Evolutionary conservation across 2,888 invertebrate genomes (phyloP).

Genomic region (Lydus trimaculatus): DNA sequence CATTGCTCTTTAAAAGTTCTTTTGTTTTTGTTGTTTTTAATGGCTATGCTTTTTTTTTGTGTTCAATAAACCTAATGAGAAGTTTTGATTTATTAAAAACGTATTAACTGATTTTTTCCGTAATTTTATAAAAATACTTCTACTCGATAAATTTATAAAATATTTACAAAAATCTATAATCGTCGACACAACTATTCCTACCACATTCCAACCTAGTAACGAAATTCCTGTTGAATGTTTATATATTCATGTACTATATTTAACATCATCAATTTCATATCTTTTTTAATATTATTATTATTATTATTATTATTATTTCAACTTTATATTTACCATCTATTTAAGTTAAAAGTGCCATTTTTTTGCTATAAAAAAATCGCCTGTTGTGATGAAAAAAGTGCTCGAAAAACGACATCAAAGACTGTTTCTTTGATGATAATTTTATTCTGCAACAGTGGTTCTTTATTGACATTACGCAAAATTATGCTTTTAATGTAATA

Average conservation of each 20-base stretch:
- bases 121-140: background rate
- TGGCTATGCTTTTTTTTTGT: too few relatives aligned
- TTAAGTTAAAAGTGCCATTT: background rate
- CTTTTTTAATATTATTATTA: background rate
- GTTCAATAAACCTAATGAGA: background rate
- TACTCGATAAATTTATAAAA: background rate
- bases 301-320: background rate
- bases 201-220: background rate
- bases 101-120: background rate
- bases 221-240: slow-evolving; percentile 3
- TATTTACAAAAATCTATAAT: background rate
- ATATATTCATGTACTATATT: slow-evolving; percentile 6
- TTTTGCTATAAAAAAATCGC: background rate
- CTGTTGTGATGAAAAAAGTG: background rate
- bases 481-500: background rate
- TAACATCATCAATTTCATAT: slow-evolving; percentile 6
- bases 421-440: background rate
- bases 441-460: background rate
- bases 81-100: background rate
- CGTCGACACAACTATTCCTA: background rate
- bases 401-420: background rate
- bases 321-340: background rate
- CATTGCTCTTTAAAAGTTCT: background rate
- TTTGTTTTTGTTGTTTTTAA: background rate
- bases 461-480: background rate